phyloP scores from a whole-genome alignment of 2,888 invertebrate genomes.

The Microctonus brassicae region DNA sequence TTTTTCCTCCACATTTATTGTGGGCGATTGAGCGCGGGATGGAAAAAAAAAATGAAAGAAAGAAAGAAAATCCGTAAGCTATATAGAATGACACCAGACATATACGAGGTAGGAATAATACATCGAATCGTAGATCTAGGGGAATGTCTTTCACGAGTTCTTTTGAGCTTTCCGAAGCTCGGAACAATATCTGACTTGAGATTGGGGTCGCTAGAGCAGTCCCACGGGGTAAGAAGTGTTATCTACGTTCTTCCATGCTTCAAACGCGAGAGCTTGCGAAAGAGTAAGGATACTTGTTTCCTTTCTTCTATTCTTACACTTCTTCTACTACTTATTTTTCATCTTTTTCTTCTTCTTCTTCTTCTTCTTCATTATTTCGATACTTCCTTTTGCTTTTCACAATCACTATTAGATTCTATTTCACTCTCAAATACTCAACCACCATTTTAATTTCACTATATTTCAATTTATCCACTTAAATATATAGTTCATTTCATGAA shows the following conservation, averaged over 20 bases:
- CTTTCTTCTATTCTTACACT: conserved; percentile 28
- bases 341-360: conserved; percentile 29
- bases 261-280: conserved; percentile 48
- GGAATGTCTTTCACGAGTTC: conserved; percentile 62
- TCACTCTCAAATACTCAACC: background rate
- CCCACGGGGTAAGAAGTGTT: conserved; percentile 63
- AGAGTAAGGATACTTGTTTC: conserved; percentile 30
- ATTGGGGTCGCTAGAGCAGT: conserved; percentile 60
- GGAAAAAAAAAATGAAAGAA: conserved; percentile 23
- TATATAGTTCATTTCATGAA: no score
- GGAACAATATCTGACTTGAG: conserved; percentile 66
- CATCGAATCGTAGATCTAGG: conserved; percentile 53
- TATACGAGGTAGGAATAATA: conserved; percentile 59
- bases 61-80: conserved; percentile 36
- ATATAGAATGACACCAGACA: conserved; percentile 45
- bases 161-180: conserved; percentile 64
- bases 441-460: no score
- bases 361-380: conserved; percentile 7
- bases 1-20: background rate
- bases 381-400: background rate
- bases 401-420: conserved; percentile 12
- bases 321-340: conserved; percentile 30
- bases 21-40: background rate
- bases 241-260: conserved; percentile 61
- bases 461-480: no score